Conservation (phyloP, 2,797 vertebrate species). For the Anguilla obscura region DNA sequence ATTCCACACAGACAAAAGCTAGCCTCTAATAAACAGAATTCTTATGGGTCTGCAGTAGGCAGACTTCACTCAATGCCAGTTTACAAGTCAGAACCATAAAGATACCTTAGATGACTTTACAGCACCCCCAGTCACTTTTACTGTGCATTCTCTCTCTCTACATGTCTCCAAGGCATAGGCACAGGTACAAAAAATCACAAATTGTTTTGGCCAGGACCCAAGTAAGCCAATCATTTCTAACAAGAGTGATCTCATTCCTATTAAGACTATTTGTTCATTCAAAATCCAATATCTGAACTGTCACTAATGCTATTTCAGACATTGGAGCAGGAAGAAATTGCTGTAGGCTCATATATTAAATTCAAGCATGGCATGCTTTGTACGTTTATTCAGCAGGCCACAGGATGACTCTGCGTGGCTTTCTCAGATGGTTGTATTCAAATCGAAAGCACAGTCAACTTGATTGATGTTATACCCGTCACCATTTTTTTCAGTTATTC, state of each 20-base stretch:
- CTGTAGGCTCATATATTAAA: conserved; percentile 39
- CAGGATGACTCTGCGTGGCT: conserved; percentile 29
- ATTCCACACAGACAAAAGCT: not conserved
- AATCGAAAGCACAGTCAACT: conserved; percentile 22
- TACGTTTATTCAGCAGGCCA: conserved; percentile 40
- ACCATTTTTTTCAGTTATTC: not conserved
- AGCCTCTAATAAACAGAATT: conserved; percentile 23
- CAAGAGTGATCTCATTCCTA: conserved; percentile 49
- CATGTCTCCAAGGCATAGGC: conserved; percentile 13
- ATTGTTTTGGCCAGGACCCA: conserved; percentile 43
- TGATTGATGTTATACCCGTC: conserved; percentile 1
- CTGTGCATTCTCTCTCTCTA: conserved; percentile 23
- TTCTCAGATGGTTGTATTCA: conserved; percentile 6
- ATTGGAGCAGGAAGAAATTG: conserved; percentile 32
- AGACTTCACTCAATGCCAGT: conserved; percentile 16
- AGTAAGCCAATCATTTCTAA: conserved; percentile 43
- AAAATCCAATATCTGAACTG: conserved; percentile 52
- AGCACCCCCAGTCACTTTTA: conserved; percentile 17
- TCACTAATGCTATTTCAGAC: conserved; percentile 39
- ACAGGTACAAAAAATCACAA: conserved; percentile 38
- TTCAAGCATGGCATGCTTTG: conserved; percentile 38
- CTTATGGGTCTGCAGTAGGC: conserved; percentile 7
- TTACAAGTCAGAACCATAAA: conserved; percentile 18
- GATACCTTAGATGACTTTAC: conserved; percentile 27
- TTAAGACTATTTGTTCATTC: conserved; percentile 55